Evolutionary conservation across 2,888 invertebrate genomes (phyloP), one percentile per base, ranked within the genome.

Genomic region (Drosophila bunnanda): DNA sequence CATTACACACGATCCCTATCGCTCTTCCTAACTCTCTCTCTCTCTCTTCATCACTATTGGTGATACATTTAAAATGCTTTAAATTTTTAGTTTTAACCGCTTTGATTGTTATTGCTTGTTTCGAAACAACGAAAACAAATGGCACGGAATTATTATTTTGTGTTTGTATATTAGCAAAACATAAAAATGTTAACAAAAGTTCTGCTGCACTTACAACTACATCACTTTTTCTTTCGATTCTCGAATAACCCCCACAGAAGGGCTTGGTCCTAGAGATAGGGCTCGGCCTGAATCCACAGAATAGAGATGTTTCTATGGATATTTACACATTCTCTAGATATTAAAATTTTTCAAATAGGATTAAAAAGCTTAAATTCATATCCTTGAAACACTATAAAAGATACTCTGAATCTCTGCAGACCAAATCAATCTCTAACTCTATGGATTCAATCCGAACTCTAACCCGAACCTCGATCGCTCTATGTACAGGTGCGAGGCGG

Each of bases 221-320:
- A 91, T 92, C 92, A 92, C 91, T 91, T 91, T 91, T 90, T 90
- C 89, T 60, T 59, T 64, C 69, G 70, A 71, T 79, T 78, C 78
- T 83, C 78, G 75, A 81, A 74, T 46, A 32, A 48, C 25, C 69
- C 77, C 77, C 80, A 88, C 78, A 69, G 71, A 88, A 78, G 56
- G 69, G 66, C 50, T 28, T 44, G 22, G 41, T 41, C 39, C 43
- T 36, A n/a, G 6, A 30, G 46, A 12, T 66, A 44, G 66, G 54
- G 61, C 15, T 15, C 32, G 0, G 32, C 6, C 7, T 15, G 50
- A 52, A 52, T 32, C 50, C 32, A 20, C 50, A 52, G 10, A 32
- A 1, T 5, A 0, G 9, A 6, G 12, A 20, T 10, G 8, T 20
- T 17, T 32, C 13, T 6, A 4, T 3, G 12, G 30, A 13, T 30